Evolutionary conservation across 2,797 vertebrate species (phyloP).

Genomic region (Pseudochaenichthys georgianus): DNA sequence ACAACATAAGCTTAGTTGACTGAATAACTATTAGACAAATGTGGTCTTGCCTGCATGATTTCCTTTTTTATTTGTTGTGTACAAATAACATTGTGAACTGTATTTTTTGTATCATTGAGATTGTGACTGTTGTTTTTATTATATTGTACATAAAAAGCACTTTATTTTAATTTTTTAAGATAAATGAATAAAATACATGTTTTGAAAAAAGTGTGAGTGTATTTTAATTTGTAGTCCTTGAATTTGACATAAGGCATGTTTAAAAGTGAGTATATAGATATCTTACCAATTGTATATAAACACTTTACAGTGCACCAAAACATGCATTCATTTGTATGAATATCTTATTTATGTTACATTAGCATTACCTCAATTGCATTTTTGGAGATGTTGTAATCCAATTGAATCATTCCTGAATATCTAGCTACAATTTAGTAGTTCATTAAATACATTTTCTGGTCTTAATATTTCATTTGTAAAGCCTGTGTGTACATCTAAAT

Average conservation of each 20-base stretch:
- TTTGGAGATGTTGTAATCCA: too few relatives aligned
- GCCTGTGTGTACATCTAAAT: too few relatives aligned
- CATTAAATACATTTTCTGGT: too few relatives aligned
- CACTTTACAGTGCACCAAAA: not conserved
- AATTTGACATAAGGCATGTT: not conserved
- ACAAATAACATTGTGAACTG: conserved; percentile 84
- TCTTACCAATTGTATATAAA: not conserved
- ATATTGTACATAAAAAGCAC: conserved; percentile 88
- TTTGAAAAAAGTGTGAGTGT: conserved; percentile 57
- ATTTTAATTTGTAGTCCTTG: not conserved
- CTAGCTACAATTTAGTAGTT: too few relatives aligned
- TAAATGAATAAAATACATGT: conserved; percentile 84
- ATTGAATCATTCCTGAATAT: too few relatives aligned
- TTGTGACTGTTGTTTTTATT: conserved; percentile 87
- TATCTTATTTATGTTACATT: too few relatives aligned
- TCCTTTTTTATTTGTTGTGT: conserved; percentile 76
- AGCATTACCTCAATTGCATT: too few relatives aligned
- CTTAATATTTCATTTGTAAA: too few relatives aligned
- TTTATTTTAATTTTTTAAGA: conserved; percentile 88
- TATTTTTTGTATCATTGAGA: conserved; percentile 86
- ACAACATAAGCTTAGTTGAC: conserved; percentile 73
- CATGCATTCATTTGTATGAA: too few relatives aligned
- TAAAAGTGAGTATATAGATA: too few relatives aligned
- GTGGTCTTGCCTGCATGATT: conserved; percentile 85
- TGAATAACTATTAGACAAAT: conserved; percentile 82